Percentiles rank a stretch among this genome's conserved stretches.
Evolutionary conservation across 2,113 vertebrate genomes (phyloP).

Genomic region (Pygoscelis adeliae): DNA sequence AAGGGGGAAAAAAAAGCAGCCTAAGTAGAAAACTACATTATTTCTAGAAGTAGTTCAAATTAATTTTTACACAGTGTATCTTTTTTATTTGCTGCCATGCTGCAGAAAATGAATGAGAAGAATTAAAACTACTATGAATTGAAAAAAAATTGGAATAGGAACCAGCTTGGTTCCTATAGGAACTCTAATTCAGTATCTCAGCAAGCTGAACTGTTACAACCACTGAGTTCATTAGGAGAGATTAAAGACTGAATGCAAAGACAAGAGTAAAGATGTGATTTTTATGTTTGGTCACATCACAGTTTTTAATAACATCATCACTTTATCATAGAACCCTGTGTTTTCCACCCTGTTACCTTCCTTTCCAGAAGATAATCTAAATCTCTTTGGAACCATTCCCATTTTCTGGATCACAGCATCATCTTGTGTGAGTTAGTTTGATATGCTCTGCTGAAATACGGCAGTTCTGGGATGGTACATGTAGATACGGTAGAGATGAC

Average conservation of each 20-base stretch:
- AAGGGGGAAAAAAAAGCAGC: neutral
- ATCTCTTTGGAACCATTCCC: neutral
- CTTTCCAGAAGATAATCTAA: neutral
- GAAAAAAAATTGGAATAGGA: neutral
- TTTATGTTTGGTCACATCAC: neutral
- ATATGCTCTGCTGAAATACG: neutral
- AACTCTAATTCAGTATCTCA: neutral
- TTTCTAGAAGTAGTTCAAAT: neutral
- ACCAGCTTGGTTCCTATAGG: neutral
- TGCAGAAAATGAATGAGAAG: neutral
- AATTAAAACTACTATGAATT: neutral
- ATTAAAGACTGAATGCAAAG: constrained; percentile 5
- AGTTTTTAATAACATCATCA: constrained; percentile 1
- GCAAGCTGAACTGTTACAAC: neutral
- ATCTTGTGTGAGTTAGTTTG: neutral
- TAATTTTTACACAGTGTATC: neutral
- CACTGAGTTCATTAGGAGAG: neutral
- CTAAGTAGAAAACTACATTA: neutral
- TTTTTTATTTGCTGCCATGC: neutral
- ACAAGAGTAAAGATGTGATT: neutral
- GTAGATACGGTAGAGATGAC: neutral
- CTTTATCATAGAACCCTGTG: neutral
- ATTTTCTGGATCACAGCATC: neutral
- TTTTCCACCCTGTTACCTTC: neutral
- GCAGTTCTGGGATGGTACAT: neutral